Percentiles rank a stretch among this genome's conserved stretches.
Evolutionary conservation across 2,888 invertebrate genomes (phyloP).

Genomic region (Chromoteleia sp.): DNA sequence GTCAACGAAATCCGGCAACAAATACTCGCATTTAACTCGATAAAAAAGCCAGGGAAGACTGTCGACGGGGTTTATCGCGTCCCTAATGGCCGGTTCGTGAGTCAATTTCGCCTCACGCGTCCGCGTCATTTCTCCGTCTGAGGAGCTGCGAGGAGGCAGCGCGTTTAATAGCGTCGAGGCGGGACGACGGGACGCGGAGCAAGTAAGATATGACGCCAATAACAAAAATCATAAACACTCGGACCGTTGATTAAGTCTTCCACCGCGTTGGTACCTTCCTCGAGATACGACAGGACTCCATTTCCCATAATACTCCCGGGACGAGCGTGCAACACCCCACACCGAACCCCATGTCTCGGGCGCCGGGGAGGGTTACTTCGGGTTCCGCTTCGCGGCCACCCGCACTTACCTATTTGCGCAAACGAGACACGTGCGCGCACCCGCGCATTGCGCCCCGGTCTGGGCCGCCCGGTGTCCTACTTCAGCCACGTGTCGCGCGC

Average conservation of each 20-base stretch:
- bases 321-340: conserved; percentile 57
- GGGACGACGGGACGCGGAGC: conserved; percentile 43
- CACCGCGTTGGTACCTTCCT: conserved; percentile 70
- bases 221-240: conserved; percentile 85
- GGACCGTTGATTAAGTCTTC: conserved; percentile 84
- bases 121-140: conserved; percentile 53
- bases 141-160: conserved; percentile 34
- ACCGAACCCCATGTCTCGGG: conserved; percentile 41
- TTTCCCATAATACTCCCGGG: conserved; percentile 80
- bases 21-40: conserved; percentile 31
- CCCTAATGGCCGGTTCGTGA: conserved; percentile 59
- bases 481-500: too few species aligned
- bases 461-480: conserved; percentile 30
- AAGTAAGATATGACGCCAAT: conserved; percentile 82
- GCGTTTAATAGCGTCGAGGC: conserved; percentile 53
- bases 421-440: conserved; percentile 32
- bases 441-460: conserved; percentile 17
- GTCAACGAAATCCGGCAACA: conserved; percentile 33
- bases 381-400: conserved; percentile 59
- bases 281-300: conserved; percentile 76
- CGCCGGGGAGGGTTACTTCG: conserved; percentile 58
- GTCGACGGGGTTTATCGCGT: conserved; percentile 48
- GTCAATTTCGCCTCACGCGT: conserved; percentile 48
- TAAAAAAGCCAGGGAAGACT: conserved; percentile 19
- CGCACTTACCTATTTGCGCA: conserved; percentile 44